phyloP scores from a whole-genome alignment of 1,140 invertebrate species.

The Chlorops oryzae region DNA sequence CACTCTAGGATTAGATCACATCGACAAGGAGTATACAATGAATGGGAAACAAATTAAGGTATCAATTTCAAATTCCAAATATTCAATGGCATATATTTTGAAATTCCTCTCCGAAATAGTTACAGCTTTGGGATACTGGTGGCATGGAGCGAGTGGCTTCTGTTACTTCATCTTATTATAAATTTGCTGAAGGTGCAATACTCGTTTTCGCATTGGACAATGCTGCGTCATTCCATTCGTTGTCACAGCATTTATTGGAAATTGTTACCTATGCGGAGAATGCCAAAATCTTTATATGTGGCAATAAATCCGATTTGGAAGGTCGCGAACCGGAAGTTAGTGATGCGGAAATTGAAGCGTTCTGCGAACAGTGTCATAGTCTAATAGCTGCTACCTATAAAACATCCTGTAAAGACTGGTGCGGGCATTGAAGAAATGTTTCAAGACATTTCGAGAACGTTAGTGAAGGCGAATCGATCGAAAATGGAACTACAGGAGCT shows the following conservation, averaged over 20 bases:
- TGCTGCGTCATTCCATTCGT: slow-evolving; percentile 82
- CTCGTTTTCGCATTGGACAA: slow-evolving; percentile 86
- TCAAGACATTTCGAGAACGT: slow-evolving; percentile 71
- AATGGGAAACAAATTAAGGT: slow-evolving; percentile 73
- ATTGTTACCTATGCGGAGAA: slow-evolving; percentile 89
- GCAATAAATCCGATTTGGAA: slow-evolving; percentile 80
- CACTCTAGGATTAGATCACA: slow-evolving; percentile 87
- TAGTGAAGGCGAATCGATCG: slow-evolving; percentile 72
- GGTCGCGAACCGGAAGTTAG: slow-evolving; percentile 63
- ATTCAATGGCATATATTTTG: neutral
- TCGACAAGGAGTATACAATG: slow-evolving; percentile 70
- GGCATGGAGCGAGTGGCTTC: slow-evolving; percentile 90
- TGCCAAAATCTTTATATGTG: slow-evolving; percentile 88
- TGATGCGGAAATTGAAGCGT: slow-evolving; percentile 83
- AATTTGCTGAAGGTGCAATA: slow-evolving; percentile 87
- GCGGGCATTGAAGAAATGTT: slow-evolving; percentile 88
- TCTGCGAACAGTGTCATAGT: slow-evolving; percentile 90
- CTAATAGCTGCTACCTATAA: slow-evolving; percentile 82
- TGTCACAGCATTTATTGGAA: slow-evolving; percentile 84
- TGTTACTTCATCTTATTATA: slow-evolving; percentile 90
- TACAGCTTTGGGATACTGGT: slow-evolving; percentile 89
- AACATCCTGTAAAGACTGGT: slow-evolving; percentile 84
- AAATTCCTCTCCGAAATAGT: slow-evolving; percentile 49
- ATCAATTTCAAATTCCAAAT: slow-evolving; percentile 13
- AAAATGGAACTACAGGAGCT: slow-evolving; percentile 72